phyloP scores from a whole-genome alignment of 2,888 invertebrate species.

The Pandemis corylana region DNA sequence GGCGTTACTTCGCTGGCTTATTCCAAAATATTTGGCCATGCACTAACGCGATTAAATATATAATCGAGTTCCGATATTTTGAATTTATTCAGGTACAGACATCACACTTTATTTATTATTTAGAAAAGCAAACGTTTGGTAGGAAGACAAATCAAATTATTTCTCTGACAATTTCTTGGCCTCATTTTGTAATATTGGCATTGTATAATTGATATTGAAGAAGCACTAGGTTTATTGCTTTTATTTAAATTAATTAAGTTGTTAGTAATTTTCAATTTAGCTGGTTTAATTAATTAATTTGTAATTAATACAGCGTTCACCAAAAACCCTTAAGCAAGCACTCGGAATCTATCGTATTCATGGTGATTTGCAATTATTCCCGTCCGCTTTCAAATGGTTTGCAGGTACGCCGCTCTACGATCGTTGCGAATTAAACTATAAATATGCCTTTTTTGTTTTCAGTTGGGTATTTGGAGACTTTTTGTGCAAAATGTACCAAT shows the following conservation, averaged over 20 bases:
- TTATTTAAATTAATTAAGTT: neutral
- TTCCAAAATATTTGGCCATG: too few species aligned
- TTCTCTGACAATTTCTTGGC: neutral
- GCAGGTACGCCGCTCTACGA: neutral
- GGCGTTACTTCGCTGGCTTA: too few species aligned
- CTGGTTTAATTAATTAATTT: neutral
- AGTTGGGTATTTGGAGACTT: conserved; percentile 94
- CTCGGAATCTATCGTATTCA: neutral
- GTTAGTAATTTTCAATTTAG: neutral
- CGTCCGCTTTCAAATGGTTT: neutral
- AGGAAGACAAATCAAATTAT: neutral
- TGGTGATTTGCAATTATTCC: neutral
- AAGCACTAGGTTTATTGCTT: neutral
- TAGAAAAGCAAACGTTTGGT: neutral
- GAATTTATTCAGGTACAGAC: neutral
- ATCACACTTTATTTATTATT: neutral
- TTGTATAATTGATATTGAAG: neutral
- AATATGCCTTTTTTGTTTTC: conserved; percentile 62
- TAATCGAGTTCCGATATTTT: neutral
- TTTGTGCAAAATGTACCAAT: conserved; percentile 96
- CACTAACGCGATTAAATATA: too few species aligned
- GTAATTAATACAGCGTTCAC: neutral
- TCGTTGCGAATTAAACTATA: conserved; percentile 4
- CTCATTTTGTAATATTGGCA: neutral
- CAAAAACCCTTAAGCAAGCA: neutral